Base-by-base conservation (phyloP, 1,140 invertebrate genomes). In the Parapsyche elsis region DNA sequence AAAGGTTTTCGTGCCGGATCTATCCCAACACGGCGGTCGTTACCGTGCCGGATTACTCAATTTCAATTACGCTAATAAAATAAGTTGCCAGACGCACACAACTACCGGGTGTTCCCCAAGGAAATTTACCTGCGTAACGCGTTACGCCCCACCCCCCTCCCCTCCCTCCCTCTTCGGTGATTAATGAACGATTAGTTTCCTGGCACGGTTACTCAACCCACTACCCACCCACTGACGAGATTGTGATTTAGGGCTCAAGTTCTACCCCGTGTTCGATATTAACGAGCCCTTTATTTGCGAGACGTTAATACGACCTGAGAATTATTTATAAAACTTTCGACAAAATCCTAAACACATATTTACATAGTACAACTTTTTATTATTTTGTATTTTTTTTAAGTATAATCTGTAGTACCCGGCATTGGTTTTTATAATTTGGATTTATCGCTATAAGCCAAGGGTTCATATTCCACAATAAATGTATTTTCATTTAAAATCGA, bases 1-100 rank as follows among this genome's bases (percentile, higher is more conserved):
- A 14, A 53, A 53, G 16, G 49, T 12, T 53, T 53, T 53, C 49
- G 12, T 16, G 49, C 49, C 16, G 49, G 49, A 53, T 53, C 49
- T 53, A 53, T 53, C 49, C 16, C 49, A 53, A 53, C 16, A 16
- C 16, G 49, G 16, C 16, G 49, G 49, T 16, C 12, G 49, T 53
- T 53, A 53, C 49, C 49, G 49, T 14, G 16, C 64, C 19, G 64
- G 64, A 67, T 67, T 67, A 67, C 64, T 67, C 64, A 67, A 24
- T 67, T 67, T 67, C 64, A 67, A 67, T 67, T 67, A 67, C 64
- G 64, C 64, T 67, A 67, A 67, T 67, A 67, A 67, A 67, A 67
- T 67, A 67, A 67, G 24, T 67, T 67, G 59, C 64, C 64, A 23
- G 64, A 21, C 59, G 59, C 19, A 23, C 10, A 12, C 49, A 16